Conservation (phyloP, 2,113 vertebrate genomes). For the Atlantisia rogersi region DNA sequence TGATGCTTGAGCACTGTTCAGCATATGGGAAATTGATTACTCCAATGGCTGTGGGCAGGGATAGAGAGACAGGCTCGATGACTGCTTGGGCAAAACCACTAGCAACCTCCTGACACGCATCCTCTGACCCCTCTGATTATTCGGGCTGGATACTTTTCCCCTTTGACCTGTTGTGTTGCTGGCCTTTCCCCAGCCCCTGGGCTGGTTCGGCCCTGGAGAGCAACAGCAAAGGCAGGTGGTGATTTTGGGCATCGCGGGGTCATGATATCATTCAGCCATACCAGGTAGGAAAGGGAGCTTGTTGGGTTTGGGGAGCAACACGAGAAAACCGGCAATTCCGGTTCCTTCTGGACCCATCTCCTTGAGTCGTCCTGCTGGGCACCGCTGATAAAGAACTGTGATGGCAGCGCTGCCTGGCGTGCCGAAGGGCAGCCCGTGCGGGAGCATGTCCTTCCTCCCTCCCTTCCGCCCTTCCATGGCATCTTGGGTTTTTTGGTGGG, state of each 20-base stretch:
- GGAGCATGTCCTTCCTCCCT: not conserved
- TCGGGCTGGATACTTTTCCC: not conserved
- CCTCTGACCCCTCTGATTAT: not conserved
- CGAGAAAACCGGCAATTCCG: constrained; percentile 32
- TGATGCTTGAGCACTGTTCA: rapidly evolving
- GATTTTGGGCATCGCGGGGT: not conserved
- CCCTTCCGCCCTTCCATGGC: rapidly evolving
- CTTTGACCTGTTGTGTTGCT: not conserved
- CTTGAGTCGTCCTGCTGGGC: not conserved
- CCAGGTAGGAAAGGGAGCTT: not conserved
- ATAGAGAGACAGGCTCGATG: not conserved
- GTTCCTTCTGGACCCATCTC: constrained; percentile 38
- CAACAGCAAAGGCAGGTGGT: rapidly evolving
- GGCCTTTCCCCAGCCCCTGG: not conserved
- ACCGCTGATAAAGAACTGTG: not conserved
- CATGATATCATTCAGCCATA: not conserved
- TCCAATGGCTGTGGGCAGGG: not conserved
- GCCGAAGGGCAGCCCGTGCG: not conserved
- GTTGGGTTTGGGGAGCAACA: constrained; percentile 12
- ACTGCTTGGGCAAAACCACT: not conserved
- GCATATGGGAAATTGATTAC: not conserved
- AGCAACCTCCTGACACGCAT: rapidly evolving
- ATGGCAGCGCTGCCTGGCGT: not conserved
- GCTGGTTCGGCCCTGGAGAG: not conserved
- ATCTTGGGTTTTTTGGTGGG: not conserved